These are phyloP conservation scores for Palythoa heliodiscus DNA, from an alignment of 92 coral and sea anemone species.

Conservation along the genomic window DNA sequence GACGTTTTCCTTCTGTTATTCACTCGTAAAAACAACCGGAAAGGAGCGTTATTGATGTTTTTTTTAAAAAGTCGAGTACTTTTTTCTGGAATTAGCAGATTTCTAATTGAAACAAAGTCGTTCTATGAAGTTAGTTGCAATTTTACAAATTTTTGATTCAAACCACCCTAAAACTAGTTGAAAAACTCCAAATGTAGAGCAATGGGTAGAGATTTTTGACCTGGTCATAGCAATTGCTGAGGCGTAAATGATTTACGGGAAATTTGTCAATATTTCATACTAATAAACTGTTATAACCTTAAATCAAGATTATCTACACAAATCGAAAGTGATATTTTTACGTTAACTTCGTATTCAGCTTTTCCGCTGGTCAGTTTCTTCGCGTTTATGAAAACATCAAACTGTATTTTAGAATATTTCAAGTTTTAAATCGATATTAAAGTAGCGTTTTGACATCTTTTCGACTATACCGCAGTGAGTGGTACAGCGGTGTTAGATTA, in stretches of 20 bases:
- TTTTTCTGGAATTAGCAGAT: not conserved
- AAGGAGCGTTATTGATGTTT: not conserved
- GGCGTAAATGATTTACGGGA: not conserved
- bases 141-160: not conserved
- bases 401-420: not conserved
- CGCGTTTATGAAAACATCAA: not conserved
- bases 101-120: not conserved
- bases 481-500: not conserved
- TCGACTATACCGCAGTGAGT: not conserved
- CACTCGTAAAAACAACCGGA: slow-evolving; percentile 6
- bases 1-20: slow-evolving; percentile 7
- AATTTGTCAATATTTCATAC: not conserved
- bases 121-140: slow-evolving; percentile 2
- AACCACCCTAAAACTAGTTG: not conserved
- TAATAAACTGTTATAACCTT: not conserved
- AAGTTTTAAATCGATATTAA: not conserved
- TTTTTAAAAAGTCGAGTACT: not conserved
- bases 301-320: not conserved
- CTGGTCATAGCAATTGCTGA: slow-evolving; percentile 16
- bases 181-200: not conserved
- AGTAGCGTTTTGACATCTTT: not conserved
- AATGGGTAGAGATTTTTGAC: slow-evolving; percentile 10
- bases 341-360: too few species aligned
- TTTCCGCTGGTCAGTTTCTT: not conserved
- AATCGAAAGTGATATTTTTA: not conserved